A percentile compares a stretch with the other conserved stretches of the same genome.
These are phyloP conservation scores for Isurus oxyrinchus DNA, from an alignment of 2,113 vertebrate genomes.

Conservation along the genomic window DNA sequence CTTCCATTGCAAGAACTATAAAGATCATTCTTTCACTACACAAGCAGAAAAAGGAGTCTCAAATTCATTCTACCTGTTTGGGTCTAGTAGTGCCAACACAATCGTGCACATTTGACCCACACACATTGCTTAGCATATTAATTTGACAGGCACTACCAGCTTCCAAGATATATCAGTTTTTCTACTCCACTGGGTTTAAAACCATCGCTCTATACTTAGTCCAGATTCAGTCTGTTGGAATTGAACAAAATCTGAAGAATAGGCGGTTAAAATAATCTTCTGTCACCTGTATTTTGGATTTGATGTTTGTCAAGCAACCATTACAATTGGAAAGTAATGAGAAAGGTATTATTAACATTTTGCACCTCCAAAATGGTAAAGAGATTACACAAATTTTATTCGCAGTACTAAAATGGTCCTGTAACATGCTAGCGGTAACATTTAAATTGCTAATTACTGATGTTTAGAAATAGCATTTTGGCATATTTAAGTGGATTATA, in stretches of 20 bases:
- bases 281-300: not conserved
- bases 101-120: not conserved
- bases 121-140: not conserved
- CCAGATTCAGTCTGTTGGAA: not conserved
- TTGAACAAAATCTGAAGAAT: not conserved
- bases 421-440: not conserved
- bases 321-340: not conserved
- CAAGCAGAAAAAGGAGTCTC: not conserved
- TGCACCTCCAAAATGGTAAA: not conserved
- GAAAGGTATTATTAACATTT: not conserved
- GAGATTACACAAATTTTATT: not conserved
- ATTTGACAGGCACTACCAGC: not conserved
- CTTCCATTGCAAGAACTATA: not conserved
- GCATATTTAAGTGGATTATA: not conserved
- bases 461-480: not conserved
- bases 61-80: not conserved
- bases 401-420: not conserved
- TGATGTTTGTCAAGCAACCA: not conserved
- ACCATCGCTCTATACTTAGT: not conserved
- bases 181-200: not conserved
- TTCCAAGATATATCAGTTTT: not conserved
- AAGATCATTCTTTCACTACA: not conserved
- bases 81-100: not conserved
- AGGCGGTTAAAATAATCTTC: not conserved
- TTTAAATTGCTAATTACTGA: not conserved